Percentiles rank a stretch among this genome's conserved stretches.
These are phyloP conservation scores for Drosophila cyrtoloma DNA, from an alignment of 2,888 invertebrate species.

Conservation along the genomic window DNA sequence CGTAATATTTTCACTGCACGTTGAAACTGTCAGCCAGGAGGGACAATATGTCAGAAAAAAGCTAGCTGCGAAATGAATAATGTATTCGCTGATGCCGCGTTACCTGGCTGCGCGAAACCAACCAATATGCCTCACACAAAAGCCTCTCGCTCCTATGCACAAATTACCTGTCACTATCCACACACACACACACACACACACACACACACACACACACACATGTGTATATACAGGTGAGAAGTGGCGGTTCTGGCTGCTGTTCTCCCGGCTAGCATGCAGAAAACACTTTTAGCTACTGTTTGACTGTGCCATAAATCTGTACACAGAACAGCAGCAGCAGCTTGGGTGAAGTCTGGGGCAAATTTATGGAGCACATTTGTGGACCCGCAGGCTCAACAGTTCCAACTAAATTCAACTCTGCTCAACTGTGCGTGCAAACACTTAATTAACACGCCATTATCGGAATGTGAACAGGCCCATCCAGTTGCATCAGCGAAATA, in stretches of 20 bases:
- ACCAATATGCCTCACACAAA: background rate
- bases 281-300: slow-evolving; percentile 47
- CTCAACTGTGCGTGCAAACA: slow-evolving; percentile 68
- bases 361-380: slow-evolving; percentile 58
- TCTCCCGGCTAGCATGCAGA: background rate
- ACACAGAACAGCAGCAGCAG: slow-evolving; percentile 6
- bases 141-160: slow-evolving; percentile 62
- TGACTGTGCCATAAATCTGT: slow-evolving; percentile 58
- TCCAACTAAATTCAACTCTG: slow-evolving; percentile 21
- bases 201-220: background rate
- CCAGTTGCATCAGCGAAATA: slow-evolving; percentile 17
- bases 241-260: slow-evolving; percentile 15
- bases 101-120: background rate
- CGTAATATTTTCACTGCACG: slow-evolving; percentile 21
- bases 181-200: slow-evolving; percentile 2
- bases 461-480: slow-evolving; percentile 33
- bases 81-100: slow-evolving; percentile 28
- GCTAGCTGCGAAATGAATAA: slow-evolving; percentile 67
- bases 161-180: slow-evolving; percentile 74
- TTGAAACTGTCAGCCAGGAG: slow-evolving; percentile 25
- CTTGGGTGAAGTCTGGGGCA: slow-evolving; percentile 5
- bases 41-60: slow-evolving; percentile 48
- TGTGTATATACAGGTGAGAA: slow-evolving; percentile 28
- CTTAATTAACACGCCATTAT: slow-evolving; percentile 73
- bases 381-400: slow-evolving; percentile 9